Evolutionary conservation across 2,888 invertebrate species (phyloP).

Genomic region (Hoplodrina blanda): DNA sequence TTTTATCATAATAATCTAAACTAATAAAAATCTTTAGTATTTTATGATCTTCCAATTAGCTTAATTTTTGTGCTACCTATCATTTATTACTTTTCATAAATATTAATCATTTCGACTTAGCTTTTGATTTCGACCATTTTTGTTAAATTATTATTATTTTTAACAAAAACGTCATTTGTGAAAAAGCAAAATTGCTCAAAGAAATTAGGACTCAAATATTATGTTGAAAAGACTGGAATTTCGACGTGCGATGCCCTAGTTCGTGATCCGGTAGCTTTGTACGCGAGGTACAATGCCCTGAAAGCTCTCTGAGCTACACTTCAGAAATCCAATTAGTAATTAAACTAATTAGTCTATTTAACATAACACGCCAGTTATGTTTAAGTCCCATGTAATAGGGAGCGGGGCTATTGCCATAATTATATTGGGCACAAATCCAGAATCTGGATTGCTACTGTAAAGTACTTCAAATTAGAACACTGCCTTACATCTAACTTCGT

Average conservation of each 20-base stretch:
- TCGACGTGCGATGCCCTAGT: not conserved
- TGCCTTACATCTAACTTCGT: not conserved
- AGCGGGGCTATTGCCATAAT: not conserved
- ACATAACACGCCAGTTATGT: not conserved
- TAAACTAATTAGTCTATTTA: not conserved
- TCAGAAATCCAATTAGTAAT: not conserved
- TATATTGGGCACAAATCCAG: not conserved
- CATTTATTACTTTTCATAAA: too few relatives aligned
- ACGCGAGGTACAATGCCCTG: not conserved
- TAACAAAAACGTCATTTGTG: too few relatives aligned
- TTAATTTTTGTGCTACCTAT: too few relatives aligned
- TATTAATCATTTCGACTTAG: too few relatives aligned
- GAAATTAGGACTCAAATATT: not conserved
- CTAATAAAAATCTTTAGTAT: too few relatives aligned
- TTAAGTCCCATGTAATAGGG: not conserved
- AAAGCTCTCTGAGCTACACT: not conserved
- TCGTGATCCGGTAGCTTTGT: conserved; percentile 6
- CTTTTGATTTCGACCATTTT: too few relatives aligned
- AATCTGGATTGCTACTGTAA: not conserved
- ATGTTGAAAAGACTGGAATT: not conserved
- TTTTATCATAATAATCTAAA: not conserved
- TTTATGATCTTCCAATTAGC: too few relatives aligned
- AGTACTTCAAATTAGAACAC: not conserved
- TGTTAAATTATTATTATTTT: too few relatives aligned
- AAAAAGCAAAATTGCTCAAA: not conserved